Percentiles rank a stretch among this genome's conserved stretches.
Evolutionary conservation across 2,113 vertebrate species (phyloP).

Genomic region (Camelus dromedarius): DNA sequence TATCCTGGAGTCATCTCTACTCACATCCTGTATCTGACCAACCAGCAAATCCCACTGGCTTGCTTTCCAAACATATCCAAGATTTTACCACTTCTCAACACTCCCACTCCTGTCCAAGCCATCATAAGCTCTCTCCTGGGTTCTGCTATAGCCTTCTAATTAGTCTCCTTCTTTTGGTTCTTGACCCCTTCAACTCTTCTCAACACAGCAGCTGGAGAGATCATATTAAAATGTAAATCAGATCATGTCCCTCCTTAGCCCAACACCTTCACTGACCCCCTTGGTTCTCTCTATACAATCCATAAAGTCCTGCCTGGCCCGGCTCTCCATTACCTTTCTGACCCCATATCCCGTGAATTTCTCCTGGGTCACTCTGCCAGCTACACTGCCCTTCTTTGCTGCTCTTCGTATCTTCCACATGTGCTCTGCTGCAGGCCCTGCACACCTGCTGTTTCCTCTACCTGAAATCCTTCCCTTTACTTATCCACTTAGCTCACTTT

Average conservation of each 20-base stretch:
- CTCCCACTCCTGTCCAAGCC: background rate
- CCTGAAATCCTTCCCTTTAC: background rate
- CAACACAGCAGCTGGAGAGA: background rate
- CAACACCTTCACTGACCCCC: background rate
- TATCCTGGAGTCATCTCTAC: background rate
- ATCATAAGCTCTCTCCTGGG: background rate
- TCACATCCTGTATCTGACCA: background rate
- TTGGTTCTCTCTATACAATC: background rate
- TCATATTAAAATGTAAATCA: constrained; percentile 14
- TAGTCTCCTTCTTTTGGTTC: background rate
- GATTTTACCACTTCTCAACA: background rate
- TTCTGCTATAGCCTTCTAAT: background rate
- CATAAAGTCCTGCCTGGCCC: background rate
- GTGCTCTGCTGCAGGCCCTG: background rate
- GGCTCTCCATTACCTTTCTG: background rate
- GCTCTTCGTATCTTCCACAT: background rate
- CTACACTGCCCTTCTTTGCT: background rate
- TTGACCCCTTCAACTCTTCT: background rate
- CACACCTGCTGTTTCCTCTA: background rate
- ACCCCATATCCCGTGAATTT: background rate
- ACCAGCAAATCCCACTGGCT: background rate
- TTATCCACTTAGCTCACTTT: background rate
- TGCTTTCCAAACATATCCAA: background rate
- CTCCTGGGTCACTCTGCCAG: background rate
- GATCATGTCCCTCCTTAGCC: background rate